These are phyloP conservation scores for Tonatia bakeri DNA, from an alignment of 2,113 vertebrate genomes.

Conservation along the genomic window DNA sequence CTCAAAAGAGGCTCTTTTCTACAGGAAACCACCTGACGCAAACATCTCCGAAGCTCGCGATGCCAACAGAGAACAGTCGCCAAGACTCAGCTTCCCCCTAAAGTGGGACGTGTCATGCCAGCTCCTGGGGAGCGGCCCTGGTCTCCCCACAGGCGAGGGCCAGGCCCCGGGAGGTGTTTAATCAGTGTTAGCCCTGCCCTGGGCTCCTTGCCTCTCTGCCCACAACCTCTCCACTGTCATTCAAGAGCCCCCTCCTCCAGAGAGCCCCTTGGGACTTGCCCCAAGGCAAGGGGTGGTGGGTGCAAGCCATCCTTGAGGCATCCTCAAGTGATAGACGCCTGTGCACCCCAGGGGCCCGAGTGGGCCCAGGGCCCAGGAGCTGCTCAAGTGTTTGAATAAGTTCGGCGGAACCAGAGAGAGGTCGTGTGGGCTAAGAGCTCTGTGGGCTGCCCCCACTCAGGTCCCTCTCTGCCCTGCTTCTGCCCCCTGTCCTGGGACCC, in stretches of 20 bases:
- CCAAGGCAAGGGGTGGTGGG: not conserved
- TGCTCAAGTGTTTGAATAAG: not conserved
- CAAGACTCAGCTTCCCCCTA: not conserved
- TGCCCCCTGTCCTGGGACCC: not conserved
- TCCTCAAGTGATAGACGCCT: not conserved
- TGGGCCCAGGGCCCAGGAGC: not conserved
- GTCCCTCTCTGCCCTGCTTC: not conserved
- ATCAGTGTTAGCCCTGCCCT: not conserved
- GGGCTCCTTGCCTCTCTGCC: not conserved
- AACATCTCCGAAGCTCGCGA: not conserved
- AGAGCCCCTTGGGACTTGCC: not conserved
- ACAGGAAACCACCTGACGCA: not conserved
- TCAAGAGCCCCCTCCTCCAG: not conserved
- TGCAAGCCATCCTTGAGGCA: too few relatives aligned
- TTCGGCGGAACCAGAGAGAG: not conserved
- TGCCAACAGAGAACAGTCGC: not conserved
- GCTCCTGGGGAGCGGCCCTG: not conserved
- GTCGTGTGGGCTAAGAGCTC: not conserved
- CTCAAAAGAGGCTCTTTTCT: not conserved
- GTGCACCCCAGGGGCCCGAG: not conserved
- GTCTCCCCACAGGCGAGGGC: not conserved
- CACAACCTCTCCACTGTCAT: too few relatives aligned
- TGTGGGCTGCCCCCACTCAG: not conserved
- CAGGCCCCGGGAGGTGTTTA: not conserved
- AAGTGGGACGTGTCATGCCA: not conserved